Percentiles rank a stretch among this genome's conserved stretches.
phyloP scores from a whole-genome alignment of 2,888 invertebrate species.

The Panzeria rudis region DNA sequence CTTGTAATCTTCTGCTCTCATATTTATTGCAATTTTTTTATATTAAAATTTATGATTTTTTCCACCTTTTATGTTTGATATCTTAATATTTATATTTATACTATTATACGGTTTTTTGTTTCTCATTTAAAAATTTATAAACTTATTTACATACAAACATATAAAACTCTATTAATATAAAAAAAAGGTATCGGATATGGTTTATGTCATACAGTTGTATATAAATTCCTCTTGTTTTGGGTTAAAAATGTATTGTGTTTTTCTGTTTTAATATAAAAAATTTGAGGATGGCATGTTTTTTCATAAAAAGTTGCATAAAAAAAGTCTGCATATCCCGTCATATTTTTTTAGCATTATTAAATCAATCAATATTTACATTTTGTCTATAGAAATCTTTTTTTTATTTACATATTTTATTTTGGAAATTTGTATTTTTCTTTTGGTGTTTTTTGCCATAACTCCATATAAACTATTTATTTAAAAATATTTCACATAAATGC shows the following conservation, averaged over 20 bases:
- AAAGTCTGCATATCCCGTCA: slow-evolving; percentile 60
- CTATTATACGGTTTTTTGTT: slow-evolving; percentile 46
- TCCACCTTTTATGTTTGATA: slow-evolving; percentile 42
- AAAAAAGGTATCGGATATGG: slow-evolving; percentile 62
- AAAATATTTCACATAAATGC: slow-evolving; percentile 36
- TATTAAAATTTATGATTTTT: slow-evolving; percentile 53
- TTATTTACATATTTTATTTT: slow-evolving; percentile 18
- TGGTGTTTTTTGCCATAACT: slow-evolving; percentile 27
- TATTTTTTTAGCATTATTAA: slow-evolving; percentile 57
- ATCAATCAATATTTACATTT: slow-evolving; percentile 65
- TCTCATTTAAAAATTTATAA: slow-evolving; percentile 34
- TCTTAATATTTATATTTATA: slow-evolving; percentile 45
- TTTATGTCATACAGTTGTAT: slow-evolving; percentile 67
- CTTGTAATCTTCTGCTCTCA: slow-evolving; percentile 40
- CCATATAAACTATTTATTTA: slow-evolving; percentile 19
- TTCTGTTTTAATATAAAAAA: slow-evolving; percentile 40
- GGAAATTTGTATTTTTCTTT: slow-evolving; percentile 33
- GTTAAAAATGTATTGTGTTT: slow-evolving; percentile 58
- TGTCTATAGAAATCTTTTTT: slow-evolving; percentile 48
- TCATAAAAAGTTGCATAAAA: slow-evolving; percentile 24
- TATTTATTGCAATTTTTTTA: slow-evolving; percentile 33
- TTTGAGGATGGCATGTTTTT: slow-evolving; percentile 65
- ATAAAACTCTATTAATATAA: slow-evolving; percentile 34
- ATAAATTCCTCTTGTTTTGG: slow-evolving; percentile 57
- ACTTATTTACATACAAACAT: slow-evolving; percentile 41